phyloP scores from a whole-genome alignment of 2,888 invertebrate species.

The Willowsia nigromaculata region DNA sequence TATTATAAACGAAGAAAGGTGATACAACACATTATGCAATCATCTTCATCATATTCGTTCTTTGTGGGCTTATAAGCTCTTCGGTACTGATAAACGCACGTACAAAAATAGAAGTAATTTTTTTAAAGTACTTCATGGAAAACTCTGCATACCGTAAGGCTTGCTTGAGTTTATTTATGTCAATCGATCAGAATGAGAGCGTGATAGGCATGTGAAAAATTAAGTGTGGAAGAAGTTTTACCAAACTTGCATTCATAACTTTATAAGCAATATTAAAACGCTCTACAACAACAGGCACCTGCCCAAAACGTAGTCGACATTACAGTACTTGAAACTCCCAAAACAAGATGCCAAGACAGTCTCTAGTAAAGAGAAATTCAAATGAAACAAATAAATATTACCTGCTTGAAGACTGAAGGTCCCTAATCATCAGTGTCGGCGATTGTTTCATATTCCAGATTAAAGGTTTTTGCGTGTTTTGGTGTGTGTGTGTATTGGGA shows the following conservation, averaged over 20 bases:
- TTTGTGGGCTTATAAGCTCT: constrained; percentile 13
- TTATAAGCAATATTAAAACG: neutral
- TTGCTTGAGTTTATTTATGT: neutral
- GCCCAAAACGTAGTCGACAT: neutral
- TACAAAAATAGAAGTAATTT: neutral
- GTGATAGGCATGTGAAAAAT: neutral
- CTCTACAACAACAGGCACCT: constrained; percentile 7
- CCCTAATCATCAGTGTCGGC: neutral
- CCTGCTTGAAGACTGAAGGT: neutral
- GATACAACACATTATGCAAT: constrained; percentile 39
- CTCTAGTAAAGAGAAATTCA: neutral
- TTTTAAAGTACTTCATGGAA: neutral
- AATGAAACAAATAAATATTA: neutral
- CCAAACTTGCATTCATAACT: neutral
- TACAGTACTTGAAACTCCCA: neutral
- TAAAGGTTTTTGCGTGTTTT: constrained; percentile 1
- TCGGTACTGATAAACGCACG: constrained; percentile 1
- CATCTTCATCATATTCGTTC: neutral
- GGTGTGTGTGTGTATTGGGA: neutral
- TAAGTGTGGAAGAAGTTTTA: neutral
- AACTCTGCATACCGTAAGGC: neutral
- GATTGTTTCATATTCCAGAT: neutral
- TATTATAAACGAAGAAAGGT: constrained; percentile 10
- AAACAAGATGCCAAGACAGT: neutral
- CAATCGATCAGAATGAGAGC: neutral